These are phyloP conservation scores for Alectura lathami DNA, from an alignment of 2,113 vertebrate genomes.

Conservation along the genomic window DNA sequence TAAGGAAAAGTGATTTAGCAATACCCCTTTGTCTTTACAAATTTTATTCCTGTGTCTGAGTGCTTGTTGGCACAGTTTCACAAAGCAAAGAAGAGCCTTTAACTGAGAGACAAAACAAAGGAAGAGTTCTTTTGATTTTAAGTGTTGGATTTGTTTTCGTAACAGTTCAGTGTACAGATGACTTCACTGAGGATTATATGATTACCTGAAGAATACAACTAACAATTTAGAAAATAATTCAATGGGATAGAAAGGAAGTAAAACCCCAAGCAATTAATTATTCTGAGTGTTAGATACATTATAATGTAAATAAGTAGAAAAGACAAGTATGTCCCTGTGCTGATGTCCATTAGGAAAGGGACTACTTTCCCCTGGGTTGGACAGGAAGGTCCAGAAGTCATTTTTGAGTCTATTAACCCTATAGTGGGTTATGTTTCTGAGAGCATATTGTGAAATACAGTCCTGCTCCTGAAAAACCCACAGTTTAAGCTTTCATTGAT, in stretches of 20 bases:
- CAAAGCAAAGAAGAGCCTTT: background rate
- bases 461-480: background rate
- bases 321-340: background rate
- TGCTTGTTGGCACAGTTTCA: background rate
- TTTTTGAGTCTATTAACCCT: background rate
- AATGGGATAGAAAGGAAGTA: background rate
- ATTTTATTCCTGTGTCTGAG: background rate
- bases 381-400: background rate
- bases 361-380: background rate
- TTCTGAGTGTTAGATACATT: background rate
- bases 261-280: background rate
- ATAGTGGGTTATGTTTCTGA: background rate
- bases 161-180: background rate
- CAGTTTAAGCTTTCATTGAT: background rate
- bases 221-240: background rate
- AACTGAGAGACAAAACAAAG: background rate
- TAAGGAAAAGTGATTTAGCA: background rate
- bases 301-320: background rate
- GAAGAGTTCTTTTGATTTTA: background rate
- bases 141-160: background rate
- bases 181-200: background rate
- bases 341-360: background rate
- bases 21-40: background rate
- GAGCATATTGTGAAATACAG: background rate
- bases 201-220: background rate